Conservation (phyloP, 2,113 vertebrate species). For the Colistium nudipinnis region DNA sequence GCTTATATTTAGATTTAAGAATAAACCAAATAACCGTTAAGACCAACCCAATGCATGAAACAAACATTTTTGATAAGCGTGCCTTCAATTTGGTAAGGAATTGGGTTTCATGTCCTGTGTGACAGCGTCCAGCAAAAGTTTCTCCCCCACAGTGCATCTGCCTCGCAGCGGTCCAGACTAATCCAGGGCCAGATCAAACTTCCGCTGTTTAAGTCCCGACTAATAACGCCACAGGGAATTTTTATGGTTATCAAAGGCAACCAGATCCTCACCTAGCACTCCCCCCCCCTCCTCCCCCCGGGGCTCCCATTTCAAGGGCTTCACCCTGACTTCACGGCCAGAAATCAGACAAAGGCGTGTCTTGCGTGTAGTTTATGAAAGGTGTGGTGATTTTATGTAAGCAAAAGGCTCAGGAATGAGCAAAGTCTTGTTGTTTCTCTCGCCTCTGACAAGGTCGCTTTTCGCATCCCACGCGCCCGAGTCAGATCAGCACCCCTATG, state of each 20-base stretch:
- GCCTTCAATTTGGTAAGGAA: background rate
- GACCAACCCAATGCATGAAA: background rate
- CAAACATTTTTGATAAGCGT: background rate
- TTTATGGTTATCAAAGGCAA: conserved; percentile 32
- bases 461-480: conserved; percentile 20
- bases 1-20: background rate
- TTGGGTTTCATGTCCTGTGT: background rate
- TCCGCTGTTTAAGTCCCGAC: background rate
- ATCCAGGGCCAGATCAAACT: background rate
- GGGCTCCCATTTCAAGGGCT: conserved; percentile 45
- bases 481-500: conserved; percentile 1
- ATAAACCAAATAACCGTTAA: background rate
- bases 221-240: background rate
- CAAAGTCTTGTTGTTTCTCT: conserved; percentile 44
- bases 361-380: background rate
- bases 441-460: conserved; percentile 31
- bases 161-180: background rate
- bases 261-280: conserved; percentile 30
- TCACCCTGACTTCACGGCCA: conserved; percentile 34
- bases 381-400: conserved; percentile 8
- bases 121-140: background rate
- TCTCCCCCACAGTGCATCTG: background rate
- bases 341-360: conserved; percentile 28
- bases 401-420: conserved; percentile 23
- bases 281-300: conserved; percentile 1